Conservation (phyloP, 2,888 invertebrate species). For the Pimpla rufipes region DNA sequence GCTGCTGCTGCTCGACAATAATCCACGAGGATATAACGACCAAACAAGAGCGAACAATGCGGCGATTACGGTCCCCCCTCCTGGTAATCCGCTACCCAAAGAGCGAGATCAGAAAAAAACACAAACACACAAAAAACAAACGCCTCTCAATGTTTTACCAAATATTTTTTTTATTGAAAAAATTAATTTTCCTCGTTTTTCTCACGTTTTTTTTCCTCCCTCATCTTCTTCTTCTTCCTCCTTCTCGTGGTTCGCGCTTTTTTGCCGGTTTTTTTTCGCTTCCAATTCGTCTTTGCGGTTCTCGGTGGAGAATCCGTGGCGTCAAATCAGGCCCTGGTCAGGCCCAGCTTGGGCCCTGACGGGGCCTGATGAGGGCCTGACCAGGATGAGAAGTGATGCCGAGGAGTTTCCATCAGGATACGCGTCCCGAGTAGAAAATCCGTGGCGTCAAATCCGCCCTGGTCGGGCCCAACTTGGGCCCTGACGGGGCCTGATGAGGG, state of each 20-base stretch:
- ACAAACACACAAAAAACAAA: not conserved
- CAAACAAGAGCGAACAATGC: conserved; percentile 15
- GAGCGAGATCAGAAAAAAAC: too few species aligned
- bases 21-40: not conserved
- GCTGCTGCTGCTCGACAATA: conserved; percentile 14
- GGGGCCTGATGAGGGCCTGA: too few species aligned
- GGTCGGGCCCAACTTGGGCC: too few species aligned
- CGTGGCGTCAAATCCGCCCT: too few species aligned
- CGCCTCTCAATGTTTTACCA: conserved; percentile 20
- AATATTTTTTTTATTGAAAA: conserved; percentile 41
- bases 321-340: too few species aligned
- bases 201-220: conserved; percentile 24
- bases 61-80: not conserved
- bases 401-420: too few species aligned
- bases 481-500: too few species aligned
- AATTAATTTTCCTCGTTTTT: conserved; percentile 38
- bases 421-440: too few species aligned
- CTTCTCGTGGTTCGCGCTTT: conserved; percentile 6
- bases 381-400: too few species aligned
- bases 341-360: too few species aligned
- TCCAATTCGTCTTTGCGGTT: conserved; percentile 27
- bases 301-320: too few species aligned
- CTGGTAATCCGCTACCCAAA: not conserved
- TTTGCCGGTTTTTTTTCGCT: conserved; percentile 4
- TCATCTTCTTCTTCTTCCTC: conserved; percentile 27